A percentile compares a stretch with the other conserved stretches of the same genome.
phyloP scores from a whole-genome alignment of 2,797 vertebrate genomes.

The Cirrhinus molitorella region DNA sequence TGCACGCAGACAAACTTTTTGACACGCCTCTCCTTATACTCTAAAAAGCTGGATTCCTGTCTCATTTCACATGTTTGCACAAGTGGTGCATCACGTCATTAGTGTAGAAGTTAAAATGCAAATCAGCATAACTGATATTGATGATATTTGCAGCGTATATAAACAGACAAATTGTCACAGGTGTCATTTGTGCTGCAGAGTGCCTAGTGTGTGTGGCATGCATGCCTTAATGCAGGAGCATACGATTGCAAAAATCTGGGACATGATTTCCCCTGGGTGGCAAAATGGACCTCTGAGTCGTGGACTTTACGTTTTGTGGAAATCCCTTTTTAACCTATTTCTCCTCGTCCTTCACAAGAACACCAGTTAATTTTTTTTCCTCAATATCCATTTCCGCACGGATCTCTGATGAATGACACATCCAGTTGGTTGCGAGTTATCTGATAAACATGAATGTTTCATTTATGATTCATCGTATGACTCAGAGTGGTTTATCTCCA shows the following conservation, averaged over 20 bases:
- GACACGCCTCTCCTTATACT: not conserved
- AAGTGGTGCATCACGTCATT: not conserved
- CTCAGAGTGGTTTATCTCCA: not conserved
- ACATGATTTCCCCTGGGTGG: constrained; percentile 48
- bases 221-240: constrained; percentile 17
- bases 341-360: constrained; percentile 36
- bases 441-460: not conserved
- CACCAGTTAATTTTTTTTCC: not conserved
- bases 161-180: not conserved
- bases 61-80: constrained; percentile 24
- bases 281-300: constrained; percentile 40
- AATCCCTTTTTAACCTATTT: constrained; percentile 59
- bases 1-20: not conserved
- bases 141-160: not conserved
- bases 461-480: not conserved
- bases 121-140: not conserved
- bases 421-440: not conserved
- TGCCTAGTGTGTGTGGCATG: not conserved
- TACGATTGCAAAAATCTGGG: constrained; percentile 52
- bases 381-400: not conserved
- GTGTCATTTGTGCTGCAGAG: not conserved
- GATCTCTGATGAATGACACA: constrained; percentile 1
- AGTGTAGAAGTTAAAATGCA: constrained; percentile 16
- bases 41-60: constrained; percentile 17
- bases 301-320: constrained; percentile 42